Evolutionary conservation across 2,888 invertebrate genomes (phyloP), one percentile per base, ranked within the genome.

Genomic region (Diadegma fenestrale): DNA sequence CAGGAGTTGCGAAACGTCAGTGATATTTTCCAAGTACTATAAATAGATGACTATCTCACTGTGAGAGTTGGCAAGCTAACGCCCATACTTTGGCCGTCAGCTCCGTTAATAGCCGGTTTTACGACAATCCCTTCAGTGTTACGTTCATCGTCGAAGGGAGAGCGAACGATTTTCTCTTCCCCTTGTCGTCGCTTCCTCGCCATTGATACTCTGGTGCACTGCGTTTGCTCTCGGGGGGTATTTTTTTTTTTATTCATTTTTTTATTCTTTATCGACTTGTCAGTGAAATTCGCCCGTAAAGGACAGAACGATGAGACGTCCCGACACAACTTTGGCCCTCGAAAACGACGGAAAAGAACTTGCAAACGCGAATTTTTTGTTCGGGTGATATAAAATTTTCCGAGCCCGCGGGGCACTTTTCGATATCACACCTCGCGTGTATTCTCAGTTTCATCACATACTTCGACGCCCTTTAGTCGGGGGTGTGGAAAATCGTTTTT

Each of bases 41-140:
- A 63, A 58, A 63, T 63, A 41, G 37, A 26, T 45, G 48, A 76
- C 68, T 83, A 83, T 85, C 82, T 83, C 33, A 68, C 37, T 37
- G 77, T 85, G 64, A 84, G 83, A 77, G 71, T 73, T 79, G 45
- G 64, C 63, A 77, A 79, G 77, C 71, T 63, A 77, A 69, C 81
- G 77, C 80, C 77, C 75, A 61, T 80, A 73, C 82, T 80, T 80
- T 73, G 73, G 68, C 78, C 73, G 66, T 41, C 69, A 79, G 80
- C 58, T 66, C 51, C 80, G 81, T 81, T 88, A 90, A 89, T 89
- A 86, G 87, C 72, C 78, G 86, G 85, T 88, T 90, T 91, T 89
- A 89, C 88, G 89, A 90, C 81, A 69, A 87, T 88, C 89, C 86
- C 87, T 85, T 87, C 82, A 79, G 82, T 82, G 87, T 87, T 85